Evolutionary conservation across 2,797 vertebrate genomes (phyloP), one percentile per base, ranked within the genome.

Genomic region (Chaunax sp.): DNA sequence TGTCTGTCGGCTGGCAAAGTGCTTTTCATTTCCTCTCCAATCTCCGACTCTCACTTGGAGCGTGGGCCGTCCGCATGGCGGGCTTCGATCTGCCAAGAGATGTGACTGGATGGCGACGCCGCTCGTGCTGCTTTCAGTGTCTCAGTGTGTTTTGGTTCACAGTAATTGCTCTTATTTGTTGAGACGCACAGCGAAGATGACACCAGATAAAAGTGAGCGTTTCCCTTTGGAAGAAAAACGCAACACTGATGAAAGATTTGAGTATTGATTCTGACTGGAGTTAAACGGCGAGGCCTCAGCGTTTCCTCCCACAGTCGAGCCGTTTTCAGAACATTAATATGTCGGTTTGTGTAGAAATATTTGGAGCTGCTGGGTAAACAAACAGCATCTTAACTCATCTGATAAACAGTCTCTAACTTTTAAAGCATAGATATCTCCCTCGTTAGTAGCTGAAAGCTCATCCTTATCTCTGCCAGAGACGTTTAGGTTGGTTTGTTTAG

Each of bases 151-250:
- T 77, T 25, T 18, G 54, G 47, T 69, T 83, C 61, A 38, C 69
- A 69, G 68, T 79, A 77, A 81, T 82, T 80, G 83, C 82, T 85
- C 67, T 75, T 79, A 78, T 78, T 72, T 77, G 78, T 69, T 19
- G 74, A 77, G 64, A 69, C 53, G 35, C 41, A 13, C 63, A 56
- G 77, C 15, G 6, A 51, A 57, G 80, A 69, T 56, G 78, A 75
- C 80, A 70, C n/a, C 1, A 38, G 64, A 57, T 22, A 49, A 69
- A 65, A 69, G 44, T 7, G 18, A 70, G 63, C 14, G 25, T 52
- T 69, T 71, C 66, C 19, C 62, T 62, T 68, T 60, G 74, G 41
- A 70, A 38, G 52, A 44, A 64, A 54, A 64, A 54, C 22, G 73
- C 68, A 72, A 62, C 69, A 1, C 69, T 77, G 83, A 76, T 60